phyloP scores from a whole-genome alignment of 2,888 invertebrate species.

The Nasonovia ribisnigri region DNA sequence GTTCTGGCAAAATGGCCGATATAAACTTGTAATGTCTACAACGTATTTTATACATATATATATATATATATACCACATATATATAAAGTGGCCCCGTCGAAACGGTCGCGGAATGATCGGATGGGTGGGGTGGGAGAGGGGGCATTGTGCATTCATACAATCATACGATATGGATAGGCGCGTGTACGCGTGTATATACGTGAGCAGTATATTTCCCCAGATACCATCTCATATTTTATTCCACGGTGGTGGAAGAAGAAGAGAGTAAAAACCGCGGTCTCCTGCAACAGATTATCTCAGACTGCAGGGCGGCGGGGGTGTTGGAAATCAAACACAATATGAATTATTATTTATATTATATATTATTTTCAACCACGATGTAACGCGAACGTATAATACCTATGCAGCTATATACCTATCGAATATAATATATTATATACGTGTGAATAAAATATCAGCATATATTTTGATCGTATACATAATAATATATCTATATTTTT shows the following conservation, averaged over 20 bases:
- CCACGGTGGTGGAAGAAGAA: neutral
- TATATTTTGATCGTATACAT: neutral
- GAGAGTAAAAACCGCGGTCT: neutral
- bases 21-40: constrained; percentile 62
- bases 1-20: constrained; percentile 65
- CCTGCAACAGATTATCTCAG: neutral
- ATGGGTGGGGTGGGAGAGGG: neutral
- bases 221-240: constrained; percentile 65
- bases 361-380: neutral
- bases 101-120: constrained; percentile 22
- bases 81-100: constrained; percentile 32
- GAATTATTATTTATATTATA: constrained; percentile 47
- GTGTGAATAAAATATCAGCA: neutral
- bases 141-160: constrained; percentile 62
- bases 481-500: neutral
- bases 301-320: neutral
- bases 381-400: neutral
- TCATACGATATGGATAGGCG: constrained; percentile 58
- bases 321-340: constrained; percentile 25
- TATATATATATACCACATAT: neutral
- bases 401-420: neutral
- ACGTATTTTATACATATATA: constrained; percentile 37
- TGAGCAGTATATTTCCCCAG: constrained; percentile 63
- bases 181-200: constrained; percentile 23
- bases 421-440: neutral